These are phyloP conservation scores for Hemitrygon akajei DNA, from an alignment of 2,797 vertebrate genomes.

Conservation along the genomic window DNA sequence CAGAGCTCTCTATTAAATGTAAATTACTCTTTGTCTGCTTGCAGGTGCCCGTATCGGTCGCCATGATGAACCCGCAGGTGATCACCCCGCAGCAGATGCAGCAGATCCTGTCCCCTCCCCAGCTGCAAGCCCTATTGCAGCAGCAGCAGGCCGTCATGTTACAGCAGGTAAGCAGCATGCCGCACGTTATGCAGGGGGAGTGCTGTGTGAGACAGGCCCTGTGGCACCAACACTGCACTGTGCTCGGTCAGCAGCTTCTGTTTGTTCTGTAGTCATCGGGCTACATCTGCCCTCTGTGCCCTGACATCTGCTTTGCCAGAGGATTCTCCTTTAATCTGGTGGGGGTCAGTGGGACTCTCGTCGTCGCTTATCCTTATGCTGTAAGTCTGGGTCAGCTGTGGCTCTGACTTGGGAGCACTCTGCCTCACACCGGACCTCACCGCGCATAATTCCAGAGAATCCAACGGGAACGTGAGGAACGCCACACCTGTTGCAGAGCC, in stretches of 20 bases:
- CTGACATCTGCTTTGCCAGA: neutral
- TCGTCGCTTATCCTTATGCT: neutral
- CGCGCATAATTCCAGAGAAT: no score
- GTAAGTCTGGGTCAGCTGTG: neutral
- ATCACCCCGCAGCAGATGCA: conserved; percentile 97
- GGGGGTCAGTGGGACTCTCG: neutral
- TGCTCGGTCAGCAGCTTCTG: neutral
- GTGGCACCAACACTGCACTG: neutral
- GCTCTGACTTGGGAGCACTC: neutral
- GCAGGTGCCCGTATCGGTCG: conserved; percentile 94
- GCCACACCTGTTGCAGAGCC: no score
- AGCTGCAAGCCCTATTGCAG: conserved; percentile 92
- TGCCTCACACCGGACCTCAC: neutral
- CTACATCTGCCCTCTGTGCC: fast-evolving
- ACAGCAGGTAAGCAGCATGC: conserved; percentile 73
- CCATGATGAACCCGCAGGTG: conserved; percentile 98
- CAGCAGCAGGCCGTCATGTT: conserved; percentile 97
- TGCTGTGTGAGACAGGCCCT: neutral
- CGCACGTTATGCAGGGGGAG: neutral
- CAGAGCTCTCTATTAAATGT: neutral
- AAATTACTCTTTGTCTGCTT: neutral
- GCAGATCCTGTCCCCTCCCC: conserved; percentile 91
- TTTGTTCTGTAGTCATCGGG: neutral
- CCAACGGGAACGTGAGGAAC: neutral
- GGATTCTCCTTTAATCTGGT: neutral